Evolutionary conservation across 1,140 invertebrate genomes (phyloP), one percentile per base, ranked within the genome.

Genomic region (Parasteatoda tepidariorum): DNA sequence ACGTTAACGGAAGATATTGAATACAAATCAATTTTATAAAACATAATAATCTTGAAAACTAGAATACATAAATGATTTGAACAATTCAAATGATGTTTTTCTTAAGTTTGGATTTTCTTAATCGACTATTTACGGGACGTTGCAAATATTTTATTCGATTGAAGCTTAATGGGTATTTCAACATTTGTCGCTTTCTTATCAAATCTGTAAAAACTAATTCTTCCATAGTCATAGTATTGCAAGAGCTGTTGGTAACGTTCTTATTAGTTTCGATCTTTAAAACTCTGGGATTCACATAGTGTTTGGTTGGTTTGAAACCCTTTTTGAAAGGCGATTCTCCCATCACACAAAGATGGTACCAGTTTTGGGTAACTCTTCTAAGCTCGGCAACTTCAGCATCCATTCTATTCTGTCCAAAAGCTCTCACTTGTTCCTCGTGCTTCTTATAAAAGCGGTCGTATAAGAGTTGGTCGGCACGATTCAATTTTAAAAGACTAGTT

Each of bases 391-490:
- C 85, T 59, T 88, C 86, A 31, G 64, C 66, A 34, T 70, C 84
- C 87, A 90, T 87, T 64, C 78, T 84, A 31, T 87, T 74, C 7
- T 62, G 26, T 15, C 89, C 89, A 84, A 87, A 89, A 31, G 79
- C 24, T 24, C 85, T 74, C 0, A 89, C 84, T 73, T 83, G 84
- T 24, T 83, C 28, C 26, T 86, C 84, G 34, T 90, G 89, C 84
- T 86, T 88, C 5, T 86, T 57, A 18, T 85, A 15, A 82, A 90
- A 90, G 62, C 88, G 74, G 13, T 87, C 71, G 62, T 90, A 90
- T 7, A 90, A 66, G 24, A 86, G 74, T 6, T 79, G 64, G 86
- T 89, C 89, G 0, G 87, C 88, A 6, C 68, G 54, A 67, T 88
- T 88, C 15, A 87, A 22, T 28, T 84, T n/a, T 26, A 57, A 41